Conservation (phyloP, 2,113 vertebrate species). For the Siniperca chuatsi region DNA sequence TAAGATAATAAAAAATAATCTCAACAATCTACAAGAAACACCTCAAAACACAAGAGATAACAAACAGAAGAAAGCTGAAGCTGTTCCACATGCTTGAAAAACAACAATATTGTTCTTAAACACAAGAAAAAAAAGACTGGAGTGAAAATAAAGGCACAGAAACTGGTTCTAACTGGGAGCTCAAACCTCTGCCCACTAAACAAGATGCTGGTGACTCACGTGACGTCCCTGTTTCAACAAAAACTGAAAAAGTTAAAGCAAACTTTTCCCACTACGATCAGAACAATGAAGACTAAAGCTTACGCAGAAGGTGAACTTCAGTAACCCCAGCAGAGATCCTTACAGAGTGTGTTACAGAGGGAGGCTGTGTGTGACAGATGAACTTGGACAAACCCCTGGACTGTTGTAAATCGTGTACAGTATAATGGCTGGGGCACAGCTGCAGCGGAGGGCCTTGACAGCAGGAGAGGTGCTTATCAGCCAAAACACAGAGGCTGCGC, state of each 20-base stretch:
- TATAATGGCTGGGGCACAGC: slow-evolving; percentile 26
- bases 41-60: neutral
- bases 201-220: neutral
- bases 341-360: neutral
- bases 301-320: slow-evolving; percentile 11
- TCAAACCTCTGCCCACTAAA: too few species aligned
- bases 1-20: neutral
- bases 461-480: slow-evolving; percentile 63
- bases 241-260: neutral
- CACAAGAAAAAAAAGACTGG: neutral
- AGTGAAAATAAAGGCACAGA: neutral
- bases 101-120: too few species aligned
- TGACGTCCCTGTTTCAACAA: neutral
- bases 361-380: slow-evolving; percentile 44
- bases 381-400: slow-evolving; percentile 13
- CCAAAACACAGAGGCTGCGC: slow-evolving; percentile 32
- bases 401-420: slow-evolving; percentile 40
- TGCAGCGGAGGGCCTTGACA: slow-evolving; percentile 58
- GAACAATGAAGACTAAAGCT: neutral
- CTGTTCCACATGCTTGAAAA: neutral
- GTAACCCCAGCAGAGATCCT: slow-evolving; percentile 3
- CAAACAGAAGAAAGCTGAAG: neutral
- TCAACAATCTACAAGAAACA: neutral
- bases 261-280: neutral
- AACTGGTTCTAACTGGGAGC: neutral